phyloP scores from a whole-genome alignment of 2,797 vertebrate genomes.

The Neomorphus geoffroyi region DNA sequence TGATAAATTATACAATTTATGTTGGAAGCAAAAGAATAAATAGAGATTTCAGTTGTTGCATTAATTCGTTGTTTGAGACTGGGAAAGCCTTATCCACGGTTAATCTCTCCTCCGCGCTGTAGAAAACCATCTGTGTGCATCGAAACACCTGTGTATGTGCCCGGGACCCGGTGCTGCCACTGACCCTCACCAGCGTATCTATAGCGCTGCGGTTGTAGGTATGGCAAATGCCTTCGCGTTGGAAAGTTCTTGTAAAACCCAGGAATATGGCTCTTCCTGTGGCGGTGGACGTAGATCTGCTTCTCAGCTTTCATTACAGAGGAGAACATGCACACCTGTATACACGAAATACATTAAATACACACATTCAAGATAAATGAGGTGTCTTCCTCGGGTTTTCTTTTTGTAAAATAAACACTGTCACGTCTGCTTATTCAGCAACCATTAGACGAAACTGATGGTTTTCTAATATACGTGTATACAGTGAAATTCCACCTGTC shows the following conservation, averaged over 20 bases:
- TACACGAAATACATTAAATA: background rate
- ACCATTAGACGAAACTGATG: background rate
- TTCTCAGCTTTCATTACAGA: background rate
- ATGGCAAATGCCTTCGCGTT: background rate
- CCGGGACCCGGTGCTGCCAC: background rate
- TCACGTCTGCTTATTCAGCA: slow-evolving; percentile 25
- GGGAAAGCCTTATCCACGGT: background rate
- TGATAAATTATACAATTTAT: background rate
- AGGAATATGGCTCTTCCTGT: background rate
- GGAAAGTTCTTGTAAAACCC: background rate
- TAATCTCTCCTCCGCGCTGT: background rate
- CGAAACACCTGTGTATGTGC: rapidly evolving
- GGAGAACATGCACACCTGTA: background rate
- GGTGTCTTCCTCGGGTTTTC: slow-evolving; percentile 22
- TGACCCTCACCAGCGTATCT: rapidly evolving
- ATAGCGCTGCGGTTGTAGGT: background rate
- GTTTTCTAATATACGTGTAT: background rate
- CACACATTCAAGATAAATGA: slow-evolving; percentile 5
- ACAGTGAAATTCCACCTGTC: slow-evolving; percentile 38
- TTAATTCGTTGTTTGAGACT: background rate
- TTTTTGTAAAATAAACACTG: slow-evolving; percentile 32
- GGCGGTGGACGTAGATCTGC: rapidly evolving
- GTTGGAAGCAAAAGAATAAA: slow-evolving; percentile 8
- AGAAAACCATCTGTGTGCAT: background rate
- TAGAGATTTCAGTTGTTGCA: background rate